Base-by-base conservation (phyloP, 2,888 invertebrate species). In the Philereme transversata region DNA sequence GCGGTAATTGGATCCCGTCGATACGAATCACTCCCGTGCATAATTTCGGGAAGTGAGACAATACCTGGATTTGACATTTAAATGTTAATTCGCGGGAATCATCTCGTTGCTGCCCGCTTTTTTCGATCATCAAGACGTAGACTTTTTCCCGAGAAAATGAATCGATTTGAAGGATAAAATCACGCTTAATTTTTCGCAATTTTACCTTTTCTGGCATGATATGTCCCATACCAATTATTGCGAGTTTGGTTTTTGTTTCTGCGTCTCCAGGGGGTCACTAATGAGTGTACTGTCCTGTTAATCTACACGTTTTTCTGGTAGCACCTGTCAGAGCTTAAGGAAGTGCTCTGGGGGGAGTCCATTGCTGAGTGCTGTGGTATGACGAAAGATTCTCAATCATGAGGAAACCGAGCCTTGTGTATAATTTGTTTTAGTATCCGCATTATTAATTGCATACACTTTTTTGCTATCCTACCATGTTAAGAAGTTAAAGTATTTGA, bases 11-110 rank as follows among this genome's bases (percentile, higher is more conserved):
- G 65, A 60, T 45, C 47, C 40, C 44, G 38, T 44, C 22, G 59
- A 50, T 43, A 57, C 56, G 51, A 57, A 56, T 60, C 64, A 65
- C 54, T 57, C 57, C 44, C 45, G 41, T 45, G 61, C 57, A 61
- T 66, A 46, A 62, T 68, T 67, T 62, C 67, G 47, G 65, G 65
- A 63, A 64, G 50, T 50, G 53, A 58, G 51, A 64, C 68, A 65
- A 68, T 68, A 67, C 63, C 56, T 38, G 53, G 45, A 44, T 62
- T 46, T 61, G 50, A 60, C 60, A 65, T 60, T 59, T 65, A 53
- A 64, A 64, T 58, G 64, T 62, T 68, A 65, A 62, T 62, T 58
- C 58, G n/a, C 11, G 35, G 50, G 53, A 51, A 41, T 47, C 41
- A 36, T 11, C 34, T 41, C 43, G 46, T 8, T 36, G 22, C 5